phyloP scores from a whole-genome alignment of 2,888 invertebrate genomes.

The Pasiphila rectangulata region DNA sequence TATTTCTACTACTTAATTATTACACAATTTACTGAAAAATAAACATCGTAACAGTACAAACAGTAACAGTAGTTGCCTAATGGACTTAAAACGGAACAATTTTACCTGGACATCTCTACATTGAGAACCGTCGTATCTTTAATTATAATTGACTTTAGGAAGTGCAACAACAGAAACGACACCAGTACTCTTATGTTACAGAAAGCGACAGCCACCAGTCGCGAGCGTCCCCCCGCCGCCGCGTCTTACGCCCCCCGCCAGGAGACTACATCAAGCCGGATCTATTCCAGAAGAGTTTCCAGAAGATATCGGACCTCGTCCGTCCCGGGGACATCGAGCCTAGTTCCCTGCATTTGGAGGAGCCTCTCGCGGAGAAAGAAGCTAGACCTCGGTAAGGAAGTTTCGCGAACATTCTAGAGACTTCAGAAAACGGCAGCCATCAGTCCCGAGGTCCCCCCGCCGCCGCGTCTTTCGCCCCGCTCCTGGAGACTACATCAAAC shows the following conservation, averaged over 20 bases:
- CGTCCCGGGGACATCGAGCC: conserved; percentile 62
- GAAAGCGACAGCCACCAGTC: conserved; percentile 49
- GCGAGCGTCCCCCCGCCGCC: conserved; percentile 61
- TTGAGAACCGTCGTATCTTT: no score
- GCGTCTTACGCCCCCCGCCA: conserved; percentile 79
- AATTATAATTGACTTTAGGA: no score
- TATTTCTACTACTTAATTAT: no score
- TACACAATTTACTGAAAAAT: no score
- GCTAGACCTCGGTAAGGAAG: conserved; percentile 56
- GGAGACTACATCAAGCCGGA: conserved; percentile 82
- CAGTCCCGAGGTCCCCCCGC: conserved; percentile 51
- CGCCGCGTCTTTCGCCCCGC: conserved; percentile 80
- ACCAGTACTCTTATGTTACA: conserved; percentile 18
- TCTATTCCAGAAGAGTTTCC: conserved; percentile 78
- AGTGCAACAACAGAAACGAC: background rate
- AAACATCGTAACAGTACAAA: no score
- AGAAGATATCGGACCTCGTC: conserved; percentile 72
- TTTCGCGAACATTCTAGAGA: background rate
- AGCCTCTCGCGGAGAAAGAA: conserved; percentile 58
- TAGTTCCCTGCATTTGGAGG: conserved; percentile 46
- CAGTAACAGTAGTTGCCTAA: no score
- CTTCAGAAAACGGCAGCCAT: background rate
- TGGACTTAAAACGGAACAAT: no score
- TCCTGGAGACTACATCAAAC: conserved; percentile 81
- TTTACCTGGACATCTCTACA: no score